phyloP scores from a whole-genome alignment of 2,888 invertebrate genomes.

The Cactoblastis cactorum region DNA sequence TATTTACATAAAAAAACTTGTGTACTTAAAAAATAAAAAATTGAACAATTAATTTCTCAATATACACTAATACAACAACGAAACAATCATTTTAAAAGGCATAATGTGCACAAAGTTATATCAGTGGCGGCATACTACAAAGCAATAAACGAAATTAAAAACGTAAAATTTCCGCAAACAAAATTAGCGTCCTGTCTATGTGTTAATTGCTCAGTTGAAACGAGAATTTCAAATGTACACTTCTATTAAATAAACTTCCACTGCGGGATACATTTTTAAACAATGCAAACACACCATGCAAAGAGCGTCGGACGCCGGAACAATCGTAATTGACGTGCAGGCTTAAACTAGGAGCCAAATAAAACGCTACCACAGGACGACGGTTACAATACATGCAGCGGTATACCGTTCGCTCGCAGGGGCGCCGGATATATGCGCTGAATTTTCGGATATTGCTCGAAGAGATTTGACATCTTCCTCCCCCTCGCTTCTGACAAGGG shows the following conservation, averaged over 20 bases:
- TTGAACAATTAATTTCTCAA: neutral
- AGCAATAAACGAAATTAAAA: slow-evolving; percentile 38
- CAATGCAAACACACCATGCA: slow-evolving; percentile 67
- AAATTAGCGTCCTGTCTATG: slow-evolving; percentile 27
- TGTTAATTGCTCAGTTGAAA: slow-evolving; percentile 37
- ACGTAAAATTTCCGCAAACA: slow-evolving; percentile 26
- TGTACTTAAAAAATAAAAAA: neutral
- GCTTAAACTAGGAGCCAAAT: slow-evolving; percentile 52
- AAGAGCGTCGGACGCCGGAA: slow-evolving; percentile 48
- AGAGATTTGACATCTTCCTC: slow-evolving; percentile 84
- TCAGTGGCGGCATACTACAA: slow-evolving; percentile 22
- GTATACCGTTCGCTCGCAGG: slow-evolving; percentile 70
- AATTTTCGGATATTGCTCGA: slow-evolving; percentile 87
- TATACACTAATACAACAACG: neutral
- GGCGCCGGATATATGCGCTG: slow-evolving; percentile 87
- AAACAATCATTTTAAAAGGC: slow-evolving; percentile 18
- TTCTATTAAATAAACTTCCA: slow-evolving; percentile 37
- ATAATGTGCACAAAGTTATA: slow-evolving; percentile 15
- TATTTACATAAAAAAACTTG: no score
- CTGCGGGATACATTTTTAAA: slow-evolving; percentile 48
- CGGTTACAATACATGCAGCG: slow-evolving; percentile 56
- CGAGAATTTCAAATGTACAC: slow-evolving; percentile 37
- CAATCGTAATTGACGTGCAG: slow-evolving; percentile 64
- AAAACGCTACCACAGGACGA: slow-evolving; percentile 48
- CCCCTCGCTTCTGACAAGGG: slow-evolving; percentile 64